phyloP scores from a whole-genome alignment of 2,797 vertebrate genomes.

The Gymnothorax javanicus region DNA sequence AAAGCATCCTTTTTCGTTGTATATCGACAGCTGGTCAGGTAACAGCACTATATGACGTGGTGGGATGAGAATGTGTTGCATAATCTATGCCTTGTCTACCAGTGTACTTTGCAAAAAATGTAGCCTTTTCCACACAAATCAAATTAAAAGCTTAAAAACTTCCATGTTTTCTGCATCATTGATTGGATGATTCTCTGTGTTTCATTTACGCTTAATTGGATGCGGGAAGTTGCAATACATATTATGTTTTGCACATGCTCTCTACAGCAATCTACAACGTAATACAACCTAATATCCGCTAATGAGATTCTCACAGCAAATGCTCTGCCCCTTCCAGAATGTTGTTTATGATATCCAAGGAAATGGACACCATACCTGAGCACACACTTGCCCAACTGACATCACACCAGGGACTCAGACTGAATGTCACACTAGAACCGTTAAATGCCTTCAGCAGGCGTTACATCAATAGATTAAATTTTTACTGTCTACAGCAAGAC shows the following conservation, averaged over 20 bases:
- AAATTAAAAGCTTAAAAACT: not conserved
- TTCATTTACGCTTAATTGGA: not conserved
- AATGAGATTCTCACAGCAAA: not conserved
- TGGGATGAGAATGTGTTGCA: not conserved
- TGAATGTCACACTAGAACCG: not conserved
- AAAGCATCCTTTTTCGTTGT: too few relatives aligned
- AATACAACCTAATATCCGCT: not conserved
- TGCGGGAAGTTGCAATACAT: not conserved
- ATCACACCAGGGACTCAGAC: not conserved
- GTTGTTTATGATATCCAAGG: not conserved
- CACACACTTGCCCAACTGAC: not conserved
- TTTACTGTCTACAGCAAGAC: not conserved
- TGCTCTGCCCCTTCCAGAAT: not conserved
- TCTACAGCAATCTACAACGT: not conserved
- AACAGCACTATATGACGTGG: too few relatives aligned
- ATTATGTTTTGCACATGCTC: not conserved
- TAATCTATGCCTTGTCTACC: not conserved
- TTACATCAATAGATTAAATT: not conserved
- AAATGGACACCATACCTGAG: not conserved
- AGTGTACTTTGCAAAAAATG: not conserved
- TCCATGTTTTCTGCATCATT: not conserved
- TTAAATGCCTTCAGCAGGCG: not conserved
- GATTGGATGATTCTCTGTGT: not conserved
- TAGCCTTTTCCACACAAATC: not conserved
- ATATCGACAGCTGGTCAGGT: too few relatives aligned